Evolutionary conservation across 2,888 invertebrate species (phyloP).

Genomic region (Drosophila tripunctata): DNA sequence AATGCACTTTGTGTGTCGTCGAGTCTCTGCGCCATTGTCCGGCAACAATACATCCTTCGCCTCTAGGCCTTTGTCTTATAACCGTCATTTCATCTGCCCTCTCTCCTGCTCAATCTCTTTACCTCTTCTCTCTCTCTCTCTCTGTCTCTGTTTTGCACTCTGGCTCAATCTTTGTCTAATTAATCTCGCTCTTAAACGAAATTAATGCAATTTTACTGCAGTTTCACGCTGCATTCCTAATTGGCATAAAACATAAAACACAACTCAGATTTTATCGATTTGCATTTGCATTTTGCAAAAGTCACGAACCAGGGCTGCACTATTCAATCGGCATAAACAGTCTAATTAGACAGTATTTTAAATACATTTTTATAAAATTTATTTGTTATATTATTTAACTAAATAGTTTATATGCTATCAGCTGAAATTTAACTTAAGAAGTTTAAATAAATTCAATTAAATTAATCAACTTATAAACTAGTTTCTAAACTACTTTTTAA

Average conservation of each 20-base stretch:
- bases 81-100: not conserved
- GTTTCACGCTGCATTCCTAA: slow-evolving; percentile 42
- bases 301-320: not conserved
- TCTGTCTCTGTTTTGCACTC: not conserved
- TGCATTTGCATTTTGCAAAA: not conserved
- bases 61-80: slow-evolving; percentile 53
- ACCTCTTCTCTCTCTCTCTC: not conserved
- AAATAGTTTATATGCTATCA: too few species aligned
- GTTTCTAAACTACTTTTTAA: too few species aligned
- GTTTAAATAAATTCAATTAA: too few species aligned
- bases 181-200: slow-evolving; percentile 55
- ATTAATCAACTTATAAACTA: too few species aligned
- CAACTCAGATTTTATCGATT: slow-evolving; percentile 37
- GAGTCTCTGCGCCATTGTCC: slow-evolving; percentile 55
- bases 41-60: slow-evolving; percentile 24
- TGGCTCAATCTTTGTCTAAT: slow-evolving; percentile 4
- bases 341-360: not conserved
- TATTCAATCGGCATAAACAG: too few species aligned
- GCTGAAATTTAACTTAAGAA: too few species aligned
- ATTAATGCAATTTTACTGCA: slow-evolving; percentile 62
- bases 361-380: too few species aligned
- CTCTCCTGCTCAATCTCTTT: not conserved
- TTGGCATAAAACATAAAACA: slow-evolving; percentile 28
- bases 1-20: slow-evolving; percentile 76
- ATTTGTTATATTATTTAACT: too few species aligned